A percentile compares a stretch with the other conserved stretches of the same genome.
Conservation (phyloP, 2,113 vertebrate genomes). For the Paralichthys olivaceus region DNA sequence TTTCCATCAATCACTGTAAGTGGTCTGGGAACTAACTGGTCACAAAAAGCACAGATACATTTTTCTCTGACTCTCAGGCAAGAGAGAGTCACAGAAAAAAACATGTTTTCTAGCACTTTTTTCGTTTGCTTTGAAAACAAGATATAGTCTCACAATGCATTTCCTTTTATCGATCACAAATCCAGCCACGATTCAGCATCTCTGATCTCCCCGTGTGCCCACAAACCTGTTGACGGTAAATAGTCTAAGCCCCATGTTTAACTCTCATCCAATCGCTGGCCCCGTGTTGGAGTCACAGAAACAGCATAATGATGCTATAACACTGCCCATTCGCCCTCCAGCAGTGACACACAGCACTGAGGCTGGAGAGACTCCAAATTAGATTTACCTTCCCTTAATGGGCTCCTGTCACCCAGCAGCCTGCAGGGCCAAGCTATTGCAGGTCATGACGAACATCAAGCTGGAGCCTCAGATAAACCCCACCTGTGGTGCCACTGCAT, state of each 20-base stretch:
- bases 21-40: slow-evolving; percentile 9
- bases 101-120: neutral
- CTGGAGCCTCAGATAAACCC: slow-evolving; percentile 39
- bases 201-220: neutral
- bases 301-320: slow-evolving; percentile 59
- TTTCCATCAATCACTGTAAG: slow-evolving; percentile 49
- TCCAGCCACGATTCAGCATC: slow-evolving; percentile 3
- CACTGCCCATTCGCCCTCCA: slow-evolving; percentile 54
- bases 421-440: slow-evolving; percentile 50
- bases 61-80: neutral
- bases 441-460: slow-evolving; percentile 43
- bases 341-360: slow-evolving; percentile 69
- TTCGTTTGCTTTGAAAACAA: neutral
- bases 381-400: slow-evolving; percentile 83
- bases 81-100: slow-evolving; percentile 4
- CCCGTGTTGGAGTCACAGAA: slow-evolving; percentile 51
- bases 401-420: slow-evolving; percentile 72
- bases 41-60: slow-evolving; percentile 5
- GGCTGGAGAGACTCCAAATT: slow-evolving; percentile 74
- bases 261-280: slow-evolving; percentile 30
- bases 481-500: slow-evolving; percentile 21
- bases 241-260: slow-evolving; percentile 20
- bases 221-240: slow-evolving; percentile 25
- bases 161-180: no score
- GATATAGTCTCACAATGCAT: no score